phyloP scores from a whole-genome alignment of 1,140 invertebrate genomes.

The Belonocnema kinseyi region DNA sequence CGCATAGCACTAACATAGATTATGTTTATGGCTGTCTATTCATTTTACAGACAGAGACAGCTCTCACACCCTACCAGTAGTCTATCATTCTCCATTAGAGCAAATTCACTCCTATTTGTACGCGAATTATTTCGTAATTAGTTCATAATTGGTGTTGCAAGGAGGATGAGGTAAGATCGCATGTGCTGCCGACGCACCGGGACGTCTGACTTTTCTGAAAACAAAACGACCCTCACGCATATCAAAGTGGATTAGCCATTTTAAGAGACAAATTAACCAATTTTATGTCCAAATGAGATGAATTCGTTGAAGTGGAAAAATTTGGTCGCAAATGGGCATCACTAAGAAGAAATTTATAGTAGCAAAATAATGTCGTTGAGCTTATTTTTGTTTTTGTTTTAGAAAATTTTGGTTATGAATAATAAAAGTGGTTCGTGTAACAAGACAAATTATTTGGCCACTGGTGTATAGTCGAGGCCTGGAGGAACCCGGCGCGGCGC shows the following conservation, averaged over 20 bases:
- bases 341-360: too few relatives aligned
- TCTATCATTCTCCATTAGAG: constrained; percentile 52
- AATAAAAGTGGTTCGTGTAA: too few relatives aligned
- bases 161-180: constrained; percentile 59
- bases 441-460: too few relatives aligned
- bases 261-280: background rate
- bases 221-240: constrained; percentile 46
- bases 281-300: too few relatives aligned
- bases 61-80: background rate
- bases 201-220: constrained; percentile 42
- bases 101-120: constrained; percentile 49
- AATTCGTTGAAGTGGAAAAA: too few relatives aligned
- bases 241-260: background rate
- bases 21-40: constrained; percentile 20
- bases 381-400: too few relatives aligned
- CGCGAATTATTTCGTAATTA: constrained; percentile 64
- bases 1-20: background rate
- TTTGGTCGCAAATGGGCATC: too few relatives aligned
- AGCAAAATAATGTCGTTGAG: too few relatives aligned
- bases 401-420: too few relatives aligned
- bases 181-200: constrained; percentile 50
- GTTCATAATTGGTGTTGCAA: constrained; percentile 56
- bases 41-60: constrained; percentile 12
- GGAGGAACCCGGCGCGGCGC: too few relatives aligned
- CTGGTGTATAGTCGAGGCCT: too few relatives aligned